Evolutionary conservation across 2,888 invertebrate species (phyloP).

Genomic region (Pristionchus arcanus): DNA sequence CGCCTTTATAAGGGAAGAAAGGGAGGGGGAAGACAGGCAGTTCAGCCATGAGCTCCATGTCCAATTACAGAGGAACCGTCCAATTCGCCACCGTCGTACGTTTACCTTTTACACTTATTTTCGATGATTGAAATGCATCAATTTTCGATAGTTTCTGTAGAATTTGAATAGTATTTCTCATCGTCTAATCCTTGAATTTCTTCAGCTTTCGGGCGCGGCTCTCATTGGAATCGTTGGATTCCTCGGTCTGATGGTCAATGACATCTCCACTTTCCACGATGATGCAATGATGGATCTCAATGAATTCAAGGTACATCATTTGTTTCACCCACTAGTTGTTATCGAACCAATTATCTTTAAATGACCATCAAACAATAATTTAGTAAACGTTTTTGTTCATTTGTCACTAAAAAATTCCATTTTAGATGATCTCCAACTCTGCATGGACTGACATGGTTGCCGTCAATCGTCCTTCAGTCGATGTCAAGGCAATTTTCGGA

Average conservation of each 20-base stretch:
- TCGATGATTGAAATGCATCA: not conserved
- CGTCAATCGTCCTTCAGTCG: not conserved
- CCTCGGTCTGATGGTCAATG: constrained; percentile 53
- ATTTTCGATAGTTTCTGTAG: too few species aligned
- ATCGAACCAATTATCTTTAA: too few species aligned
- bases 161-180: not conserved
- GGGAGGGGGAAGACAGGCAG: not conserved
- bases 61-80: constrained; percentile 44
- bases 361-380: not conserved
- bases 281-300: constrained; percentile 43
- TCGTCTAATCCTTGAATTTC: not conserved
- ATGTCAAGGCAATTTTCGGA: constrained; percentile 51
- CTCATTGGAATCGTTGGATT: constrained; percentile 46
- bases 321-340: too few species aligned
- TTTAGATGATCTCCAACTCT: constrained; percentile 46
- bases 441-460: constrained; percentile 52
- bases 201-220: constrained; percentile 43
- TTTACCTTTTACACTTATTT: not conserved
- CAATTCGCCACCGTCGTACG: constrained; percentile 49
- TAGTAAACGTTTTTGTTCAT: not conserved
- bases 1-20: constrained; percentile 45
- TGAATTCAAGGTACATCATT: constrained; percentile 30
- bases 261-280: constrained; percentile 53
- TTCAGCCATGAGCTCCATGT: constrained; percentile 45
- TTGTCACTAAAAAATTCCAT: not conserved